Evolutionary conservation across 1,140 invertebrate species (phyloP).

Genomic region (Phthorimaea operculella): DNA sequence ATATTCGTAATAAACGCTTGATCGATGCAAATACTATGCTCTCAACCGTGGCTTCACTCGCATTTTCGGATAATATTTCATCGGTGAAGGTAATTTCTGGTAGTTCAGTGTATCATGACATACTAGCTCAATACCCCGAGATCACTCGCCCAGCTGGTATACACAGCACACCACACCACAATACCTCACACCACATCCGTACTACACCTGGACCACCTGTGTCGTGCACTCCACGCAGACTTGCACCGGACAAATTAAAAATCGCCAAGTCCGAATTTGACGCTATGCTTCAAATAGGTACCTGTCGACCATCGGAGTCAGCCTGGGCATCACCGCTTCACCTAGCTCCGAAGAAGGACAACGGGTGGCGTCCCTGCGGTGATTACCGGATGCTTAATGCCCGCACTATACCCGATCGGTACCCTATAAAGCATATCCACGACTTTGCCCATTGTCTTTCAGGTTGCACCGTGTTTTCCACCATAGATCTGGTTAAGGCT

Average conservation of each 20-base stretch:
- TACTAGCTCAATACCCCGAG: slow-evolving; percentile 3
- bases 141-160: slow-evolving; percentile 4
- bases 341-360: slow-evolving; percentile 34
- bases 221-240: background rate
- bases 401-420: slow-evolving; percentile 48
- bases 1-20: slow-evolving; percentile 1
- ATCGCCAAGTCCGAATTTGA: slow-evolving; percentile 7
- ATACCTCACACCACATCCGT: slow-evolving; percentile 2
- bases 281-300: slow-evolving; percentile 21
- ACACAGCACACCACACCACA: background rate
- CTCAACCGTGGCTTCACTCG: background rate
- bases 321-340: slow-evolving; percentile 60
- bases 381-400: slow-evolving; percentile 41
- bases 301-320: slow-evolving; percentile 42
- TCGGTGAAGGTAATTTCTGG: background rate
- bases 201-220: slow-evolving; percentile 23
- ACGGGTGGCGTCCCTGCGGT: slow-evolving; percentile 30
- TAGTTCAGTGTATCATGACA: background rate
- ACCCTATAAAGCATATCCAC: slow-evolving; percentile 39
- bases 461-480: slow-evolving; percentile 48
- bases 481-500: slow-evolving; percentile 59
- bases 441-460: slow-evolving; percentile 35
- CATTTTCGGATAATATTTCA: background rate
- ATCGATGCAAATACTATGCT: slow-evolving; percentile 2
- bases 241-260: slow-evolving; percentile 4